Conservation (phyloP, 2,113 vertebrate genomes). For the Protomyctophum bolini region DNA sequence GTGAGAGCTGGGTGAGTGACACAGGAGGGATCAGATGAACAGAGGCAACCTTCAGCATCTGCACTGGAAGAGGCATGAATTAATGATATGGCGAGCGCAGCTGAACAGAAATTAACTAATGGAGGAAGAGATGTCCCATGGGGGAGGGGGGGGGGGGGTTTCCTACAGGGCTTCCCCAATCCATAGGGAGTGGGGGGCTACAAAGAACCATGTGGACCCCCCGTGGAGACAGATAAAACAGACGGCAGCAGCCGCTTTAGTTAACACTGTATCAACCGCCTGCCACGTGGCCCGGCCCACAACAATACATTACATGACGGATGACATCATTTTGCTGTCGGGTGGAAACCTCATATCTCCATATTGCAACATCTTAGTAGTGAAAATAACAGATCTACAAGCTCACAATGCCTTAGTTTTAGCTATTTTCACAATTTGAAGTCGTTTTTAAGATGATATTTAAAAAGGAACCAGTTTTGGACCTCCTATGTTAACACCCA, state of each 20-base stretch:
- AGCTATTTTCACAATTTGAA: too few species aligned
- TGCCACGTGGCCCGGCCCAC: constrained; percentile 6
- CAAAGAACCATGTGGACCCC: constrained; percentile 27
- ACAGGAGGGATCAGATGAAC: constrained; percentile 65
- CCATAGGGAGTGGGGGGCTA: constrained; percentile 25
- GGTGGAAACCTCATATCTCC: too few species aligned
- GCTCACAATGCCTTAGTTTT: too few species aligned
- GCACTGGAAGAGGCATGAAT: constrained; percentile 70
- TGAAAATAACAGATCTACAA: too few species aligned
- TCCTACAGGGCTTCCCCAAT: background rate
- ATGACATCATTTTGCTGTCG: background rate
- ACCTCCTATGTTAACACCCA: too few species aligned
- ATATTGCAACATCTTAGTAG: too few species aligned
- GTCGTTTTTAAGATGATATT: too few species aligned
- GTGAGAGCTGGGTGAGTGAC: constrained; percentile 20
- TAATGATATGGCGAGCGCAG: constrained; percentile 73
- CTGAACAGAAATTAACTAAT: constrained; percentile 80
- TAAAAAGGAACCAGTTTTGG: too few species aligned
- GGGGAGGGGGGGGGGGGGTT: constrained; percentile 23
- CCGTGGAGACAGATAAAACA: constrained; percentile 46
- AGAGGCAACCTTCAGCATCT: constrained; percentile 67
- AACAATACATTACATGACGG: background rate
- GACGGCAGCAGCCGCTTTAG: constrained; percentile 14
- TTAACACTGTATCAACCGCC: background rate
- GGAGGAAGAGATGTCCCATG: constrained; percentile 61